Evolutionary conservation across 2,113 vertebrate genomes (phyloP), one percentile per base, ranked within the genome.

Genomic region (Actenoides hombroni): DNA sequence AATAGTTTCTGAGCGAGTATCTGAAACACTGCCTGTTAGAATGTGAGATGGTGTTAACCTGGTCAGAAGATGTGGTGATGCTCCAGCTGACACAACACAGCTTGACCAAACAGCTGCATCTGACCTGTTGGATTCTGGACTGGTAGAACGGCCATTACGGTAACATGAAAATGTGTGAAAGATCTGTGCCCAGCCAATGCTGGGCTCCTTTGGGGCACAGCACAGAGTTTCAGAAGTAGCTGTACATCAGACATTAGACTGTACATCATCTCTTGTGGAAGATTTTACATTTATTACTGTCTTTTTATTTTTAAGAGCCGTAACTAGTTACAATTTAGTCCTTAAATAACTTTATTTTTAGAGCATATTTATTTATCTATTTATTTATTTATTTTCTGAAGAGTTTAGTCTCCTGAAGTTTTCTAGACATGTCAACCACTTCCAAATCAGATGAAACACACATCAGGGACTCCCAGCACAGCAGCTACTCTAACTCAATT

Each of bases 401-500:
- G 63, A 77, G 40, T 65, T 94, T 78, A 40, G 31, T 63, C 67
- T 90, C 20, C 28, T 91, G 29, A 51, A 88, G 53, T 64, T 90
- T 90, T 91, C 61, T 76, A 71, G 40, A 81, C 54, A 63, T 86
- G 51, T 57, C 79, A 83, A 70, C 89, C 51, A 83, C 75, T 96
- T 95, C 11, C 4, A 85, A 94, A 93, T 93, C 79, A 83, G 82
- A 90, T 88, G 85, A 89, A 94, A 79, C 24, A 92, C 75, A 77
- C 17, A 42, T 85, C 46, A 88, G 87, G 59, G 92, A 77, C 51
- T 90, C 67, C 59, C 71, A 74, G 51, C 71, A 77, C 85, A 90
- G 78, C 71, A 94, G 51, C n/a, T 67, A 40, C 60, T 96, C 86
- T 86, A 91, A 88, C 88, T 96, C 90, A 70, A 25, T 77, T 94